Conservation (phyloP, 2,113 vertebrate genomes). For the Puma concolor region DNA sequence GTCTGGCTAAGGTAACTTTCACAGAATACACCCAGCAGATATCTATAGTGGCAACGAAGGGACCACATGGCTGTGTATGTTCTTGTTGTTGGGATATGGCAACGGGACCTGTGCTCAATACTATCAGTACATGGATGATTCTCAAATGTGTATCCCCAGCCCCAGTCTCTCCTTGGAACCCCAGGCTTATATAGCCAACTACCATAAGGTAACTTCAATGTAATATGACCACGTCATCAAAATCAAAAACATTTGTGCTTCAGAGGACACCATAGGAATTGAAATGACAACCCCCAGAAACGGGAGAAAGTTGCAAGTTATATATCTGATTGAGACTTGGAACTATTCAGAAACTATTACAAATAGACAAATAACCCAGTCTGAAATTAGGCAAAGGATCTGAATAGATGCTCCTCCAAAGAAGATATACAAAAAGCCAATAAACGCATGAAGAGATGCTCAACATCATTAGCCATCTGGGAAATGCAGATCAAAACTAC, state of each 20-base stretch:
- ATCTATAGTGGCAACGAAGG: background rate
- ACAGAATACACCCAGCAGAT: background rate
- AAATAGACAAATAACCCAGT: background rate
- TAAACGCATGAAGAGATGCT: conserved; percentile 3
- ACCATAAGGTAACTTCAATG: background rate
- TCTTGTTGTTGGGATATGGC: background rate
- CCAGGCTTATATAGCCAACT: background rate
- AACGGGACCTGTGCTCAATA: background rate
- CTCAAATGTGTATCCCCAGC: background rate
- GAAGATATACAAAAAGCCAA: background rate
- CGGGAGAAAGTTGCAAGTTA: background rate
- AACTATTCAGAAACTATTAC: background rate
- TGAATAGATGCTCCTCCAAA: conserved; percentile 1
- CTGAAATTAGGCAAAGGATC: conserved; percentile 5
- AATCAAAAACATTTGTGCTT: background rate
- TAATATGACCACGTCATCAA: background rate
- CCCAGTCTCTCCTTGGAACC: background rate
- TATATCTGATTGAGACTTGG: background rate
- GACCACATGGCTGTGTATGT: too few relatives aligned
- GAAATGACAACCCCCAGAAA: background rate
- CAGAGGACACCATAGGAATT: background rate
- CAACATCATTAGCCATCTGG: background rate
- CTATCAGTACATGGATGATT: background rate
- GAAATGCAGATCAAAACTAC: conserved; percentile 39
- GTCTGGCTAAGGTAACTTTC: background rate